Evolutionary conservation across 2,888 invertebrate genomes (phyloP), one percentile per base, ranked within the genome.

Genomic region (Vanessa cardui): DNA sequence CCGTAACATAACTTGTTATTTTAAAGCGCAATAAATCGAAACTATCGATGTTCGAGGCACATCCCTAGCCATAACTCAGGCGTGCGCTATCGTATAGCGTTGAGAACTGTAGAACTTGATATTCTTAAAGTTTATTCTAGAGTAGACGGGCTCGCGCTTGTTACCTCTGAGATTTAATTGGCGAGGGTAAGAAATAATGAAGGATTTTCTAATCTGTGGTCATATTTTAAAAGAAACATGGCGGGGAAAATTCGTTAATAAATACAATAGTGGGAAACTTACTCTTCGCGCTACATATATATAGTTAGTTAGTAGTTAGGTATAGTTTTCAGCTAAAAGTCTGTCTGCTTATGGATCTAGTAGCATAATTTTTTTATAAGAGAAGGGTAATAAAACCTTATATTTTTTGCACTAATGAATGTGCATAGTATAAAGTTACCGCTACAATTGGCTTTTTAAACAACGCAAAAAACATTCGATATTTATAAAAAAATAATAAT

Each of bases 91-190:
- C 78, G 74, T 68, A 71, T 63, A 72, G 68, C 54, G 54, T 70
- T 64, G 61, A 70, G 58, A 67, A 68, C 71, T 71, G 50, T 66
- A 72, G 69, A 73, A 70, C 71, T 66, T 71, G 75, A 74, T 73
- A 68, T 68, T 70, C 72, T 74, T 72, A 74, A 80, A 78, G 75
- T 78, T 77, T 80, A 80, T 80, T 74, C 76, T 75, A 79, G 81
- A 84, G 87, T 87, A 87, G 87, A 83, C 52, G 52, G 87, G 77
- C 80, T 77, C 77, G 83, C 77, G 80, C 85, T 83, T 85, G 86
- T 85, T 79, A 80, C 79, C 77, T 78, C 77, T 76, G 79, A 76
- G 78, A 79, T 84, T 89, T 90, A 89, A 89, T 89, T 89, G 89
- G 89, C 82, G 68, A 60, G 62, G 54, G 54, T 63, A 63, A 65